A percentile compares a stretch with the other conserved stretches of the same genome.
phyloP scores from a whole-genome alignment of 2,888 invertebrate genomes.

The Siphonodentalium dalli region DNA sequence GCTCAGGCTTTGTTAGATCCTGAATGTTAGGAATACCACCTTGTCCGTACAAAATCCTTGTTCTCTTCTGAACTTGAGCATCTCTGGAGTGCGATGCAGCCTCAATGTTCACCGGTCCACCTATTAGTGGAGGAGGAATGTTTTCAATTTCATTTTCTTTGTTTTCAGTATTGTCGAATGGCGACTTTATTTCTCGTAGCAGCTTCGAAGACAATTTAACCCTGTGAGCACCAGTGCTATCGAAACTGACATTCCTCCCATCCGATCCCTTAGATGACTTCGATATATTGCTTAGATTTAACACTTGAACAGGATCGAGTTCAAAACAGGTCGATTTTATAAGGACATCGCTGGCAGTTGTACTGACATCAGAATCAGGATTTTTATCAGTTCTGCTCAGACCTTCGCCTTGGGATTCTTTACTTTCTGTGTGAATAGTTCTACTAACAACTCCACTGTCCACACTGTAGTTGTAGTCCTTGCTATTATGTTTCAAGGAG shows the following conservation, averaged over 20 bases:
- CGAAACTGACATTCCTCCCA: conserved; percentile 43
- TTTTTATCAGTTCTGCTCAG: too few relatives aligned
- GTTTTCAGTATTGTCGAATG: conserved; percentile 36
- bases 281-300: conserved; percentile 30
- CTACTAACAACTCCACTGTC: conserved; percentile 38
- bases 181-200: conserved; percentile 47
- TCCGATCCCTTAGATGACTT: conserved; percentile 35
- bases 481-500: conserved; percentile 12
- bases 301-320: conserved; percentile 14
- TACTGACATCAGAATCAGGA: conserved; percentile 44
- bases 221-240: conserved; percentile 41
- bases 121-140: neutral
- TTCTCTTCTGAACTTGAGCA: too few relatives aligned
- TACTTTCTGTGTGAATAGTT: conserved; percentile 22
- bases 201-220: conserved; percentile 48
- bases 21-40: too few relatives aligned
- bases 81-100: too few relatives aligned
- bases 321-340: conserved; percentile 40
- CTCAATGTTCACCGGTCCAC: too few relatives aligned
- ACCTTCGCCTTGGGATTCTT: conserved; percentile 14
- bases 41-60: too few relatives aligned
- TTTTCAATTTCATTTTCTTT: neutral
- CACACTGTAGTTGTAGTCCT: too few relatives aligned
- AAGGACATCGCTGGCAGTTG: conserved; percentile 46
- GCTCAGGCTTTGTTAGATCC: too few relatives aligned